phyloP scores from a whole-genome alignment of 2,113 vertebrate genomes.

The Rhabdornis inornatus region DNA sequence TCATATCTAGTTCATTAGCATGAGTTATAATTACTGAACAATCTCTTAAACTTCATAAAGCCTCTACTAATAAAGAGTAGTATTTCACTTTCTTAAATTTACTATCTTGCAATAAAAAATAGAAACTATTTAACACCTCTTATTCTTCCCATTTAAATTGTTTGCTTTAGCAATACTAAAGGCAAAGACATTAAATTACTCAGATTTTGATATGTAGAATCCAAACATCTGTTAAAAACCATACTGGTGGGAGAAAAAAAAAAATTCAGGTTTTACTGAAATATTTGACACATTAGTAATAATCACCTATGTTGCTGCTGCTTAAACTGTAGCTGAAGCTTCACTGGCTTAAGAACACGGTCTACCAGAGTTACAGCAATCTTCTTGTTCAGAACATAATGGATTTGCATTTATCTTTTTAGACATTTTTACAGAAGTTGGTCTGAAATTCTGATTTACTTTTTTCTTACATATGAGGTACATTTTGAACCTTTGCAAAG shows the following conservation, averaged over 20 bases:
- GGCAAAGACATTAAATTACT: not conserved
- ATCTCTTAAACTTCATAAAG: not conserved
- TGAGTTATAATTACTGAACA: not conserved
- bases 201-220: not conserved
- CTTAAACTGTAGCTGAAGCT: not conserved
- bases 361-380: not conserved
- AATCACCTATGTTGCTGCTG: not conserved
- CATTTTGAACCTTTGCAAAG: slow-evolving; percentile 9
- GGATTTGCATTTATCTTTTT: not conserved
- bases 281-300: not conserved
- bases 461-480: not conserved
- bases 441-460: not conserved
- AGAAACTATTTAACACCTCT: not conserved
- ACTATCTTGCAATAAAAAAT: not conserved
- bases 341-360: not conserved
- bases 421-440: not conserved
- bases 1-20: not conserved
- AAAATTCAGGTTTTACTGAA: not conserved
- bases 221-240: not conserved
- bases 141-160: not conserved
- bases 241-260: not conserved
- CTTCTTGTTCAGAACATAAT: not conserved
- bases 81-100: not conserved
- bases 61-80: not conserved
- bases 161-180: not conserved